Percentiles rank a stretch among this genome's conserved stretches.
Evolutionary conservation across 2,797 vertebrate genomes (phyloP).

Genomic region (Betta splendens): DNA sequence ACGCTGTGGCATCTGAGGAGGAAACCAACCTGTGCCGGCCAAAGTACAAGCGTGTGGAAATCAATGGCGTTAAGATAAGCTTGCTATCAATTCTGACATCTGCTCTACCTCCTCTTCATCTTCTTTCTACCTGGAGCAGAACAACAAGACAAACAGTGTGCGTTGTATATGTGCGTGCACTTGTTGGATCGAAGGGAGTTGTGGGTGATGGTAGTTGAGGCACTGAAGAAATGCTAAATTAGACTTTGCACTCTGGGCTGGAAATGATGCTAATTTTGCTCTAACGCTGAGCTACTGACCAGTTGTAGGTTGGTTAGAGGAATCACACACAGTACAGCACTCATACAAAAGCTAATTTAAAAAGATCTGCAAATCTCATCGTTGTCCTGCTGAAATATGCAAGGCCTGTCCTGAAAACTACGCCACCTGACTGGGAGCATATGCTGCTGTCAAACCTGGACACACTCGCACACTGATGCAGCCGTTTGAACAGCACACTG

Average conservation of each 20-base stretch:
- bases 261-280: slow-evolving; percentile 50
- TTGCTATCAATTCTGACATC: slow-evolving; percentile 59
- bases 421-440: too few species aligned
- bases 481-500: too few species aligned
- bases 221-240: background rate
- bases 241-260: slow-evolving; percentile 8
- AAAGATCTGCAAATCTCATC: too few species aligned
- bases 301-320: slow-evolving; percentile 3
- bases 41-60: slow-evolving; percentile 48
- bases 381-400: too few species aligned
- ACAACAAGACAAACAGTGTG: slow-evolving; percentile 38
- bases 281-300: slow-evolving; percentile 7
- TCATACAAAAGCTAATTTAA: too few species aligned
- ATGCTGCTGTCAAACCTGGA: too few species aligned
- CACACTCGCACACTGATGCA: too few species aligned
- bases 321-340: background rate
- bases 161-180: slow-evolving; percentile 6
- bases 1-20: slow-evolving; percentile 25
- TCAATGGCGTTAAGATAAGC: slow-evolving; percentile 65
- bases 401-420: too few species aligned
- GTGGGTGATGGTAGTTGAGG: background rate
- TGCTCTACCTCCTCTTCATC: slow-evolving; percentile 62
- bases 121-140: slow-evolving; percentile 21
- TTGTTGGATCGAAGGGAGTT: background rate
- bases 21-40: slow-evolving; percentile 34